Evolutionary conservation across 2,113 vertebrate species (phyloP), one percentile per base, ranked within the genome.

Genomic region (Pachypanchax playfairii): DNA sequence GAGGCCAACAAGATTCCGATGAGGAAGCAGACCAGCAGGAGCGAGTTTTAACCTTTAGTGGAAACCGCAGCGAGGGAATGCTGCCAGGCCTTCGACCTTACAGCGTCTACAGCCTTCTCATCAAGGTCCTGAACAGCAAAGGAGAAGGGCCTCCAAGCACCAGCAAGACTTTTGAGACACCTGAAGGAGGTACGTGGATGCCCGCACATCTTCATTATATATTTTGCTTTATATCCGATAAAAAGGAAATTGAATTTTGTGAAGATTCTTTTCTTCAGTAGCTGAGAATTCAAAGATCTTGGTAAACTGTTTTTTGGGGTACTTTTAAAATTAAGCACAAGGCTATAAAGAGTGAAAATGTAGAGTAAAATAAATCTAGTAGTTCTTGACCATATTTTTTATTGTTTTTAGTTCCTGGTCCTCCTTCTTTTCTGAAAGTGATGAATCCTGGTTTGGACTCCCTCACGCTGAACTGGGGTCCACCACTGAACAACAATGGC

Each of bases 381-480:
- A 4, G 5, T 17, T 11, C 10, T 31, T 64, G 46, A 73, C n/a
- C 12, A 1, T 58, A 31, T 4, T 41, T 66, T 7, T 79, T 59
- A 61, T 15, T 26, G 11, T 44, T 77, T 70, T 50, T 35, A 98
- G 97, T 98, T 70, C 97, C 97, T 15, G 93, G 94, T 24, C 90
- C 89, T 62, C 95, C 95, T 0, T 91, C 92, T 1, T 94, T 91
- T 85, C 76, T 99, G 69, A 93, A 91, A 73, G 88, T 96, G 61
- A 53, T 77, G 44, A 91, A 94, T 60, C 91, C 86, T 18, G 91
- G 92, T 7, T 8, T 95, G 85, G 94, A 98, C 77, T 94, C 94
- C 26, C 83, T 99, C 73, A 95, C 93, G 50, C 83, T 98, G 85
- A 91, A 94, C 79, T 99, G 96, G 96, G 93, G 92, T 7, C 94